Base-by-base conservation (phyloP, 1,140 invertebrate species). In the Neotoxoptera formosana region DNA sequence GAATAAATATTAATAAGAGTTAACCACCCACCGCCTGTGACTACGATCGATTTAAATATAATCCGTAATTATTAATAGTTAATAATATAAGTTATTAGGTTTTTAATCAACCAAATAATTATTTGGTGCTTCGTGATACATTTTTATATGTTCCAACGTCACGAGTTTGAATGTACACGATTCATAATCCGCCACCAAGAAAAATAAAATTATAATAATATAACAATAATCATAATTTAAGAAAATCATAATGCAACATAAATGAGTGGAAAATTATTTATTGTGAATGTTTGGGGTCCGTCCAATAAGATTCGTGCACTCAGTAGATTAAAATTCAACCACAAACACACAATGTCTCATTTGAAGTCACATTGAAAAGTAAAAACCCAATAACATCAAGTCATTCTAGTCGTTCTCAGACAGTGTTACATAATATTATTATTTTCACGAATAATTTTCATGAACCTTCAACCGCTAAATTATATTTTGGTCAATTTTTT, bases 201-300 rank as follows among this genome's bases (percentile, higher is more conserved):
- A 45, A 47, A 30, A 45, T 86, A 47, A 45, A 86, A 45, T 41
- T 86, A 41, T 47, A 45, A 83, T 45, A 45, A n/a, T 47, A 25
- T 87, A 20, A 87, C 30, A 47, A 87, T 48, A 87, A 87, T 87
- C 23, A 45, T 87, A 47, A 30, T 17, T 86, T 14, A 87, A n/a
- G 30, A 86, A 86, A 87, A 47, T 87, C 25, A 48, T 87, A 48
- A 47, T 30, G 23, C 14, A 89, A 36, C 48, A 89, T 25, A 53
- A 89, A 89, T 23, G n/a, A 89, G 47, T 51, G n/a, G n/a, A 53
- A 89, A 51, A 34, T 89, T 21, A 53, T 89, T 89, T n/a, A 36
- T 53, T 89, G n/a, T 89, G 20, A n/a, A 89, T 36, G 21, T 34
- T 88, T 21, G n/a, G n/a, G 21, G 48, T 53, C 7, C 2, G 20